These are phyloP conservation scores for Lepidotrigona ventralis DNA, from an alignment of 1,140 invertebrate species.

Conservation along the genomic window DNA sequence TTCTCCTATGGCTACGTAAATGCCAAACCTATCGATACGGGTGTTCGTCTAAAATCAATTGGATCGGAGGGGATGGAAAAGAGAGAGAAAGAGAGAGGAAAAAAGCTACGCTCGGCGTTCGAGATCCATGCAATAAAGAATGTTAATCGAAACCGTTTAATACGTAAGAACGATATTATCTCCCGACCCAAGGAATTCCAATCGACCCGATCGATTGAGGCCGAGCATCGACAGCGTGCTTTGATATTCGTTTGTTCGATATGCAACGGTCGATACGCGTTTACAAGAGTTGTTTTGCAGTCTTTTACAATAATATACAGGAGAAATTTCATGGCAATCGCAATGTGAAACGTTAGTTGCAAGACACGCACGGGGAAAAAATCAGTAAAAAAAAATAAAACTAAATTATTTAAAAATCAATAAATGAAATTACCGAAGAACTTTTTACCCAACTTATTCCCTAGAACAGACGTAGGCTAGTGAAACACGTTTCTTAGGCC, in stretches of 20 bases:
- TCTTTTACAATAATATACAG: too few relatives aligned
- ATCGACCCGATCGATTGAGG: background rate
- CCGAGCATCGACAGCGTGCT: background rate
- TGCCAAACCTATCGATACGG: too few relatives aligned
- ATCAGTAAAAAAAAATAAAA: too few relatives aligned
- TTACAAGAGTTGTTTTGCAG: background rate
- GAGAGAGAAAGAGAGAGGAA: background rate
- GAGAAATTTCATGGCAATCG: too few relatives aligned
- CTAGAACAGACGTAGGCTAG: background rate
- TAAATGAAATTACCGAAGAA: too few relatives aligned
- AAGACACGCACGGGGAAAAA: too few relatives aligned
- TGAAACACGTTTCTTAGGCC: background rate
- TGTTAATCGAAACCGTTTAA: background rate
- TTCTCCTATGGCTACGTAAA: background rate
- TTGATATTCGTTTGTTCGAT: background rate
- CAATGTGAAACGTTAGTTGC: too few relatives aligned
- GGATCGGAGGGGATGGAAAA: background rate
- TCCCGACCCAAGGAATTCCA: background rate
- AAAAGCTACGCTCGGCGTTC: background rate
- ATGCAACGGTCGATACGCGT: background rate
- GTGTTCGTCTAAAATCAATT: background rate
- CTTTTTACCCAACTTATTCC: too few relatives aligned
- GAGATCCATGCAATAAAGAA: background rate
- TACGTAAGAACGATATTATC: background rate
- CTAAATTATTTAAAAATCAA: too few relatives aligned